These are phyloP conservation scores for Falco cherrug DNA, from an alignment of 2,797 vertebrate genomes.

Conservation along the genomic window DNA sequence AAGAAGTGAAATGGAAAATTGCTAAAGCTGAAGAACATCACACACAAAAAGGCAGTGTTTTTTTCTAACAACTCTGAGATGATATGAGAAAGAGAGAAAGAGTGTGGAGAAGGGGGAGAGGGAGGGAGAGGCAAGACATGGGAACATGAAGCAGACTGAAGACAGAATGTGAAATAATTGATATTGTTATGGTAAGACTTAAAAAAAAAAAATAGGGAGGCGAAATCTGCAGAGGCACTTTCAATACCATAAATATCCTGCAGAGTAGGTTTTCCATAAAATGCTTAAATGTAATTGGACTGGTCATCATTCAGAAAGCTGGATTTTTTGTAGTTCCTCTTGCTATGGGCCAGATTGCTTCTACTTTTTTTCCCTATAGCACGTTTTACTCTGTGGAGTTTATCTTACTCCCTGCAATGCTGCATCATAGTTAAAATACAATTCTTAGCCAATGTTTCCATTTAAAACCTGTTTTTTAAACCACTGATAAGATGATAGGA, in stretches of 20 bases:
- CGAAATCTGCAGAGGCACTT: neutral
- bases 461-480: neutral
- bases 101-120: conserved; percentile 15
- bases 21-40: conserved; percentile 61
- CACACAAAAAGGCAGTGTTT: conserved; percentile 6
- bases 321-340: neutral
- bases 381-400: neutral
- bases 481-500: neutral
- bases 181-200: conserved; percentile 21
- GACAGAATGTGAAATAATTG: conserved; percentile 50
- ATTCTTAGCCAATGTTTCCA: neutral
- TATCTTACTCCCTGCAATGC: neutral
- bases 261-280: neutral
- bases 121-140: conserved; percentile 16
- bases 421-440: neutral
- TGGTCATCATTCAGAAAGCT: neutral
- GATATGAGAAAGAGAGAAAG: conserved; percentile 45
- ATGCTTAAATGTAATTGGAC: neutral
- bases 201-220: neutral
- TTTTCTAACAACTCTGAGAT: conserved; percentile 56
- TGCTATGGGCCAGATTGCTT: neutral
- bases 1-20: conserved; percentile 73
- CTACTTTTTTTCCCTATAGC: neutral
- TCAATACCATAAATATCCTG: neutral
- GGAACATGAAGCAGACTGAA: conserved; percentile 28